These are phyloP conservation scores for Microtus montanus DNA, from an alignment of 2,113 vertebrate species.

Conservation along the genomic window DNA sequence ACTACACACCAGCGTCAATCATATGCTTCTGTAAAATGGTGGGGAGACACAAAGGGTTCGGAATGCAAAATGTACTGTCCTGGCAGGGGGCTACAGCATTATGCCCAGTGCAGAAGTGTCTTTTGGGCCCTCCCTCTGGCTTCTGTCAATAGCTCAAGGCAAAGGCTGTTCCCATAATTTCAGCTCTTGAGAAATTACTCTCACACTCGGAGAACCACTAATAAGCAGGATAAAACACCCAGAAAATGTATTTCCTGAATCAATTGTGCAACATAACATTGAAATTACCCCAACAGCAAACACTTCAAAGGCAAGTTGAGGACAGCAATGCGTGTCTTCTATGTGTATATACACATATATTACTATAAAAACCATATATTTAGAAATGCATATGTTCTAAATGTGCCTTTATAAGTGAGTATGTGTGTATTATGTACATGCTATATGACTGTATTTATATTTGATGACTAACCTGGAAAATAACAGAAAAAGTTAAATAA, in stretches of 20 bases:
- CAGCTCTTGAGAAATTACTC: conserved; percentile 6
- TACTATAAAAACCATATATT: neutral
- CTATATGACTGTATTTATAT: neutral
- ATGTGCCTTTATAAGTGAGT: too few species aligned
- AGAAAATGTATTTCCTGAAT: conserved; percentile 41
- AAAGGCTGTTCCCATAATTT: neutral
- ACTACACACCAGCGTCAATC: neutral
- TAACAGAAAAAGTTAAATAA: neutral
- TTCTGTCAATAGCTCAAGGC: neutral
- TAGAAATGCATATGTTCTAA: neutral
- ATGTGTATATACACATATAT: neutral
- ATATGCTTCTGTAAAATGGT: neutral
- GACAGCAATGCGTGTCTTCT: rapidly evolving
- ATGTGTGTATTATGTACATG: neutral
- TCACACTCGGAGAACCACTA: neutral
- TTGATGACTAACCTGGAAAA: neutral
- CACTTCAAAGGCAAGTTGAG: neutral
- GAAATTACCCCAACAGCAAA: neutral
- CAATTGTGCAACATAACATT: neutral
- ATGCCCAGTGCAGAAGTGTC: neutral
- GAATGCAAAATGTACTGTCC: neutral
- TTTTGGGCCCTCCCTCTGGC: neutral
- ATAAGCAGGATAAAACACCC: conserved; percentile 1
- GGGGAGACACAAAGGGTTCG: neutral
- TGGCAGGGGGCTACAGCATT: neutral